These are phyloP conservation scores for Oryzias curvinotus DNA, from an alignment of 2,113 vertebrate genomes.

Conservation along the genomic window DNA sequence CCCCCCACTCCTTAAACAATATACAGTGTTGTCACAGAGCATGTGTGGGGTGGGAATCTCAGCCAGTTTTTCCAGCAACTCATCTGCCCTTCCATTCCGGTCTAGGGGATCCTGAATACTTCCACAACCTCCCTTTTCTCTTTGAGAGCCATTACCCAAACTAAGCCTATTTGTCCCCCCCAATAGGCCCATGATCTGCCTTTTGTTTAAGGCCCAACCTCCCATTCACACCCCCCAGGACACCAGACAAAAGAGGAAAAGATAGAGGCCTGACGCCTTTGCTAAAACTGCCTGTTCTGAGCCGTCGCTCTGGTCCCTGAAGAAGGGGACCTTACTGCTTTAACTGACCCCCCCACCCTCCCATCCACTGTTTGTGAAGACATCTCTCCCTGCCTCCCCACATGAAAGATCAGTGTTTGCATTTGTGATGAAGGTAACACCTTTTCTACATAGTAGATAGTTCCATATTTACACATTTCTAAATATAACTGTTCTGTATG, in stretches of 20 bases:
- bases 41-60: slow-evolving; percentile 61
- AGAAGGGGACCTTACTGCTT: slow-evolving; percentile 38
- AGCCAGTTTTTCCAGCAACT: slow-evolving; percentile 57
- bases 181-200: slow-evolving; percentile 76
- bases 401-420: slow-evolving; percentile 10
- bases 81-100: slow-evolving; percentile 59
- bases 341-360: slow-evolving; percentile 23
- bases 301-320: slow-evolving; percentile 60
- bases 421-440: slow-evolving; percentile 7
- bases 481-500: too few species aligned
- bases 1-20: too few species aligned
- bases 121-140: slow-evolving; percentile 63
- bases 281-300: slow-evolving; percentile 72
- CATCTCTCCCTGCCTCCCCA: slow-evolving; percentile 8
- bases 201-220: slow-evolving; percentile 74
- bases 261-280: slow-evolving; percentile 66
- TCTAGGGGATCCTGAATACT: slow-evolving; percentile 68
- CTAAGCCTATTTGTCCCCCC: slow-evolving; percentile 77
- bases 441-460: too few species aligned
- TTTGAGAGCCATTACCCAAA: slow-evolving; percentile 69
- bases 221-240: slow-evolving; percentile 68
- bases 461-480: too few species aligned
- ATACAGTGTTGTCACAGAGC: slow-evolving; percentile 47
- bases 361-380: slow-evolving; percentile 31
- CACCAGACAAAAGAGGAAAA: slow-evolving; percentile 73